Base-by-base conservation (phyloP, 2,113 vertebrate species). In the Phaethornis superciliosus region DNA sequence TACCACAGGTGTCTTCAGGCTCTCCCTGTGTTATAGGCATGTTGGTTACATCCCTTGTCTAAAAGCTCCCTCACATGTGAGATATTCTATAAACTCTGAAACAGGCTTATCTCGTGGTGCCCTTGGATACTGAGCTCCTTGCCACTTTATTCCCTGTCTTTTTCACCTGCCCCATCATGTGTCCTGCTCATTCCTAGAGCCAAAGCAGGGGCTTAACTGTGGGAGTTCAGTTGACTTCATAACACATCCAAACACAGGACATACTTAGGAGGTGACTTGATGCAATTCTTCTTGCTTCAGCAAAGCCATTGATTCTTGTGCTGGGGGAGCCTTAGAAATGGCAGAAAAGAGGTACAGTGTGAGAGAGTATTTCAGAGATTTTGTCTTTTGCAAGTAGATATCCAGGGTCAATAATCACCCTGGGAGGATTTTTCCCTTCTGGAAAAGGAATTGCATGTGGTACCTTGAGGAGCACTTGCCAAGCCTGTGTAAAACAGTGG, bases 1-100 rank as follows among this genome's bases (percentile, higher is more conserved):
- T 9, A 12, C 22, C 56, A 5, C 0, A 6, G 5, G 10, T 16
- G 58, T 19, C 67, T 62, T 23, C 33, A 9, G 83, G 81, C 74
- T 63, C 33, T 8, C 4, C 1, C n/a, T 32, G 59, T 2, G 0
- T 22, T 12, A 78, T 22, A 0, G 33, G 7, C 21, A 1, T 0
- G 0, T 4, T 8, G 60, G 19, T 21, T 7, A 5, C 14, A 4
- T 33, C 49, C 58, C 26, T 76, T 33, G 63, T 83, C 55, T 46
- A 18, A 14, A 1, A 58, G 78, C 51, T 75, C 16, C 59, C 49
- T 35, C 0, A 0, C 1, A 1, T 6, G 15, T 42, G 37, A 3
- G n/a, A 17, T 12, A 6, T 24, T 6, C 28, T 22, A 2, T 6
- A 23, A 26, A 15, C 17, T 7, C 30, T 12, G 5, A 33, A 26